phyloP scores from a whole-genome alignment of 2,888 invertebrate species.

The Sussaba pulchella region DNA sequence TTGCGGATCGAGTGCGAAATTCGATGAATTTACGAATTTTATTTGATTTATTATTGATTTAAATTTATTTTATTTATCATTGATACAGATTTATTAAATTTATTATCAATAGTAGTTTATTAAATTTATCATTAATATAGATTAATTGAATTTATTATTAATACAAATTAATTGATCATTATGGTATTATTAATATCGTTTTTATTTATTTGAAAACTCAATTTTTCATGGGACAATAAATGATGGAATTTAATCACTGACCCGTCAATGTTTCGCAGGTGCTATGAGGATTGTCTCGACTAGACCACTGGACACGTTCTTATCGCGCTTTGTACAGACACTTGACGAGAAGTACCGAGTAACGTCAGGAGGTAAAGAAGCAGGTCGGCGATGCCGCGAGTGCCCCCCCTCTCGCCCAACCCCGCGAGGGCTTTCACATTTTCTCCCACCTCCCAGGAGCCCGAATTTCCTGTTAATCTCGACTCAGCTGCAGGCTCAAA shows the following conservation, averaged over 20 bases:
- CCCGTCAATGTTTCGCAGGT: slow-evolving; percentile 3
- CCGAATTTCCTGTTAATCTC: slow-evolving; percentile 1
- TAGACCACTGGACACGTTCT: slow-evolving; percentile 3
- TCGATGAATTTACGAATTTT: no score
- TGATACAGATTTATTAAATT: no score
- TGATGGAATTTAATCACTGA: background rate
- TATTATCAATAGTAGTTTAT: no score
- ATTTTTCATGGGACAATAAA: background rate
- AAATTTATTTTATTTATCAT: no score
- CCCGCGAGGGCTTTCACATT: slow-evolving; percentile 50
- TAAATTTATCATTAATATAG: no score
- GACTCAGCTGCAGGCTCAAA: background rate
- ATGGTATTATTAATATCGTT: no score
- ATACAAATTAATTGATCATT: no score
- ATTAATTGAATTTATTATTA: no score
- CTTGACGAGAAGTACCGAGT: slow-evolving; percentile 41
- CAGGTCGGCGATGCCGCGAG: slow-evolving; percentile 40
- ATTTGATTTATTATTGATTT: no score
- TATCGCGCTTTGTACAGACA: slow-evolving; percentile 20
- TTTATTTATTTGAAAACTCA: no score
- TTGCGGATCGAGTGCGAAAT: no score
- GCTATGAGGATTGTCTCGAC: background rate
- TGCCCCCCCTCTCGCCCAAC: no score
- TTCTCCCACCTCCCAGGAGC: slow-evolving; percentile 41
- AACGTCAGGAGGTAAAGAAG: slow-evolving; percentile 59